Conservation (phyloP, 2,797 vertebrate genomes). For the Pipistrellus kuhlii region DNA sequence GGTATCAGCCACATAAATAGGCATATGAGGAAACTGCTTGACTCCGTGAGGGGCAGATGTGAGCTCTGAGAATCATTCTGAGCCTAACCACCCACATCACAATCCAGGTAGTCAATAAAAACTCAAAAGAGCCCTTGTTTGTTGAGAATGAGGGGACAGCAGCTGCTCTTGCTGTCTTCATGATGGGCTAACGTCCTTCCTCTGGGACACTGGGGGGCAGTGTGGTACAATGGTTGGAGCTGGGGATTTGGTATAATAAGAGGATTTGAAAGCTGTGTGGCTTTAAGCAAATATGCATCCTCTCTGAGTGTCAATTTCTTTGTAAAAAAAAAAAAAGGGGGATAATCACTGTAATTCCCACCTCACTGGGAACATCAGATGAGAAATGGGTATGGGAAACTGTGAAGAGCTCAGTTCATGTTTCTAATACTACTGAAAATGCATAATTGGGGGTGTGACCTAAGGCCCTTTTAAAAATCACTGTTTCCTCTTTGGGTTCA, state of each 20-base stretch:
- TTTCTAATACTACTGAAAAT: neutral
- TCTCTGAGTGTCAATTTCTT: conserved; percentile 61
- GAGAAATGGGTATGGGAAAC: neutral
- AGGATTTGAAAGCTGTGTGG: conserved; percentile 64
- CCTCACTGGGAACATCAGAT: neutral
- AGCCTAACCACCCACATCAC: neutral
- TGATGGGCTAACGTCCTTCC: conserved; percentile 12
- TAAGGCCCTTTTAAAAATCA: neutral
- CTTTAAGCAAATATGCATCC: conserved; percentile 29
- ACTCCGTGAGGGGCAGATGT: neutral
- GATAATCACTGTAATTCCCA: neutral
- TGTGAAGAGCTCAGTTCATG: neutral
- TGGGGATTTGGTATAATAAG: neutral
- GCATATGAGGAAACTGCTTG: neutral
- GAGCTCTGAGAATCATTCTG: conserved; percentile 28
- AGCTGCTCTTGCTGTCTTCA: neutral
- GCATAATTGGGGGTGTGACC: neutral
- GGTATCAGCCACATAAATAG: neutral
- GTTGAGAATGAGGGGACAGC: neutral
- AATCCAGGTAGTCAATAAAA: neutral
- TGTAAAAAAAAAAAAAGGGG: neutral
- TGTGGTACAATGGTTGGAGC: conserved; percentile 66
- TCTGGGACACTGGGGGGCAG: conserved; percentile 76
- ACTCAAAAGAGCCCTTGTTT: neutral
- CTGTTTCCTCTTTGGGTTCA: conserved; percentile 15